phyloP scores from a whole-genome alignment of 2,888 invertebrate species.

The Resseliella maxima region DNA sequence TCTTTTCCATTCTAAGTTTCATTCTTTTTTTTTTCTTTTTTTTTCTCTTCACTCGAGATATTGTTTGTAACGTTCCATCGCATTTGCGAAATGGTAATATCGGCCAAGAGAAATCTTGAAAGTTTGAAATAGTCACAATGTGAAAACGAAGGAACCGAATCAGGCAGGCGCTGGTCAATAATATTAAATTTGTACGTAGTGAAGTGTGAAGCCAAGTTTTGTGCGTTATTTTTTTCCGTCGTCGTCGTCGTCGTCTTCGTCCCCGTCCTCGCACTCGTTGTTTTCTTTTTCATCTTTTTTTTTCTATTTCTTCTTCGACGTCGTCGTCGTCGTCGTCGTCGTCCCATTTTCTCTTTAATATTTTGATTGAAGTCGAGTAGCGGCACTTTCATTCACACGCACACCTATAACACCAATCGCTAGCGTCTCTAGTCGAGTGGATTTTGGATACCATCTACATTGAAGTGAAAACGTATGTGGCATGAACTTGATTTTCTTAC shows the following conservation, averaged over 20 bases:
- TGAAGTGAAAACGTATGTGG: constrained; percentile 1
- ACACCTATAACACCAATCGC: constrained; percentile 12
- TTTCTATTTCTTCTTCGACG: neutral
- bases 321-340: neutral
- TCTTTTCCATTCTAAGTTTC: too few species aligned
- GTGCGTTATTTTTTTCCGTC: neutral
- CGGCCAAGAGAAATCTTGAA: neutral
- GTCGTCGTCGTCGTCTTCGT: too few species aligned
- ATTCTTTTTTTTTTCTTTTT: too few species aligned
- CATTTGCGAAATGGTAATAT: too few species aligned
- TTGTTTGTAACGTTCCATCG: too few species aligned
- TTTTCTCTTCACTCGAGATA: too few species aligned
- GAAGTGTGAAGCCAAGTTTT: constrained; percentile 20
- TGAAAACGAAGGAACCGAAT: neutral
- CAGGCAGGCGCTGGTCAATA: neutral
- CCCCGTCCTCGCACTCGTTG: too few species aligned
- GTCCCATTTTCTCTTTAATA: neutral
- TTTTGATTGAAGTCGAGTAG: too few species aligned
- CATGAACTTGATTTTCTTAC: constrained; percentile 25
- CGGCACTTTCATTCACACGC: too few species aligned
- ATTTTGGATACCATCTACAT: neutral
- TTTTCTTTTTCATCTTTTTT: neutral
- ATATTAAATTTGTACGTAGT: constrained; percentile 16
- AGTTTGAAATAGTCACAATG: constrained; percentile 22
- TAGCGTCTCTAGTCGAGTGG: constrained; percentile 4